Percentiles rank a stretch among this genome's conserved stretches.
These are phyloP conservation scores for Campoletis raptor DNA, from an alignment of 2,888 invertebrate species.

Conservation along the genomic window DNA sequence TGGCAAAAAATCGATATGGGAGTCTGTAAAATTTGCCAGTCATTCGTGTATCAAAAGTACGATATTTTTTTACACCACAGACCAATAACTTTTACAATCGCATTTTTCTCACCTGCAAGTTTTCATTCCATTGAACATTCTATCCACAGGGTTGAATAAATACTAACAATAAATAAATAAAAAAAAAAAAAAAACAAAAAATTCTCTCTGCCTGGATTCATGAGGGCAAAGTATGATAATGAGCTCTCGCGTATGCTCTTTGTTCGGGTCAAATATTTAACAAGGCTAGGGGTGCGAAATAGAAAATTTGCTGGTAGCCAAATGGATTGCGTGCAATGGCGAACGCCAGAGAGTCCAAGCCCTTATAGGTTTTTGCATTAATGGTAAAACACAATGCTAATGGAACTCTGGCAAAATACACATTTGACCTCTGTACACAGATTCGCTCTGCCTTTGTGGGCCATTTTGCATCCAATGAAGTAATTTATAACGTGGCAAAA, in stretches of 20 bases:
- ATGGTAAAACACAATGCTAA: constrained; percentile 65
- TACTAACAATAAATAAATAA: not conserved
- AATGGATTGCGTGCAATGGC: not conserved
- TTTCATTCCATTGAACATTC: not conserved
- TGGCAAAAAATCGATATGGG: not conserved
- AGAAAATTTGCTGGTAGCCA: constrained; percentile 25
- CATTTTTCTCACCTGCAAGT: not conserved
- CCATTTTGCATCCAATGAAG: not conserved
- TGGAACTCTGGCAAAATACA: constrained; percentile 63
- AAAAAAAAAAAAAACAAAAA: not conserved
- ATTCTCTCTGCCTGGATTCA: constrained; percentile 43
- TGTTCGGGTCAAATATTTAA: constrained; percentile 51
- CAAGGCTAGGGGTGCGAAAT: constrained; percentile 9
- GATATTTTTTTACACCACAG: not conserved
- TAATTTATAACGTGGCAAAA: not conserved
- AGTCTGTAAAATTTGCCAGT: not conserved
- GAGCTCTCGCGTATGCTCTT: constrained; percentile 37
- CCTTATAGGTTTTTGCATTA: constrained; percentile 55
- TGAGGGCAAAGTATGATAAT: constrained; percentile 35
- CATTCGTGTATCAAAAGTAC: not conserved
- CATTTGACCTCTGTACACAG: constrained; percentile 32
- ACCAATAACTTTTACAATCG: not conserved
- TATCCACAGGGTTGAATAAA: not conserved
- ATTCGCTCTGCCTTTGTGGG: not conserved
- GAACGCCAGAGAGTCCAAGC: not conserved